These are phyloP conservation scores for Gavialis gangeticus DNA, from an alignment of 2,113 vertebrate genomes.

Conservation along the genomic window DNA sequence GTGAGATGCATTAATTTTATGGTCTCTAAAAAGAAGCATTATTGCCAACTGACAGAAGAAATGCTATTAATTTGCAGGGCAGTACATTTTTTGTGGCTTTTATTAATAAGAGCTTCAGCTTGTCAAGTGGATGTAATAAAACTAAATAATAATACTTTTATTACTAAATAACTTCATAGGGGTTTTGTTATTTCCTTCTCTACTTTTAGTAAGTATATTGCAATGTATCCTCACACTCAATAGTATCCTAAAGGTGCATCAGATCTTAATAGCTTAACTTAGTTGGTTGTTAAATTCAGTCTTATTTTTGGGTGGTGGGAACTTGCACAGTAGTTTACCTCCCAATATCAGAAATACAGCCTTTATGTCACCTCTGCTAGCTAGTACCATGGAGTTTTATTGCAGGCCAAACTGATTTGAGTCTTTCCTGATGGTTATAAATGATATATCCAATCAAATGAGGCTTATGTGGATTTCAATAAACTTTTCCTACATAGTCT, in stretches of 20 bases:
- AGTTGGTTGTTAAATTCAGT: constrained; percentile 22
- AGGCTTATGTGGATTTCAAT: not conserved
- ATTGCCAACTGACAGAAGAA: not conserved
- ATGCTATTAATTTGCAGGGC: not conserved
- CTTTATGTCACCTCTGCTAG: not conserved
- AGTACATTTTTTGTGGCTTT: not conserved
- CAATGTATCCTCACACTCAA: not conserved
- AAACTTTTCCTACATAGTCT: no score
- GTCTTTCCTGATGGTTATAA: not conserved
- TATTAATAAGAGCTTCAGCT: not conserved
- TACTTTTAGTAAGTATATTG: constrained; percentile 35
- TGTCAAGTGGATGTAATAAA: constrained; percentile 8
- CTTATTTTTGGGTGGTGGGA: not conserved
- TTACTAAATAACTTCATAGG: not conserved
- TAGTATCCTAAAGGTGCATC: not conserved
- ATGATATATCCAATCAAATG: not conserved
- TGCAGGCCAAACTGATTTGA: not conserved
- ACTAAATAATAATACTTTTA: constrained; percentile 10
- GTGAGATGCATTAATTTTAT: not conserved
- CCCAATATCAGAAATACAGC: not conserved
- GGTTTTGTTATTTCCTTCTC: not conserved
- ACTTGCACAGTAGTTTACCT: not conserved
- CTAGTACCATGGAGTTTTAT: rapidly evolving
- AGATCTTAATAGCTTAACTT: not conserved
- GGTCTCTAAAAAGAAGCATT: not conserved